Evolutionary conservation across 2,113 vertebrate genomes (phyloP), one percentile per base, ranked within the genome.

Genomic region (Xiphophorus maculatus): DNA sequence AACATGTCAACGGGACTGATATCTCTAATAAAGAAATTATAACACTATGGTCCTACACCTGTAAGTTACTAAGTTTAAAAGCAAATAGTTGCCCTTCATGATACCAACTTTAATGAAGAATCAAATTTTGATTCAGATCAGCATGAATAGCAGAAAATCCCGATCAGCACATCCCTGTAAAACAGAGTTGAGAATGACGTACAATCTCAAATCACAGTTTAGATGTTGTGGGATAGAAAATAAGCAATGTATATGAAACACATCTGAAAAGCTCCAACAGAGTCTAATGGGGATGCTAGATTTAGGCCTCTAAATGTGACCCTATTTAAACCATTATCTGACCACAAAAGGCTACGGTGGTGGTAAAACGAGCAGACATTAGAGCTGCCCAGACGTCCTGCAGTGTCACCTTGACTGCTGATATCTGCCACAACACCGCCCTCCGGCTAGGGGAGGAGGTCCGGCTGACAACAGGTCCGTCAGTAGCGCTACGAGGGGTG

Each of bases 321-420:
- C 82, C 80, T 32, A 2, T 35, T 35, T 17, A 66, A 54, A 22
- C 29, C 58, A 29, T 66, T 84, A 60, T 84, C 63, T 66, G 73
- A 86, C 82, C 84, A 81, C 76, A 79, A 74, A 84, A 85, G 86
- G 80, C 86, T 71, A 87, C 28, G 79, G 73, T 27, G 15, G 67
- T 5, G 74, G 75, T 81, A 76, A 86, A 88, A 75, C 0, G 82
- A 84, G 84, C 78, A 79, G 68, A 82, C 71, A 54, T 40, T 32
- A 35, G 66, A 15, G 40, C 65, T 54, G 75, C 73, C 67, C 70
- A 6, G 15, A 78, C 72, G 11, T 35, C 81, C 80, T 42, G 63
- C 8, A 28, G 85, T 87, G 91, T 91, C 90, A 93, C 91, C 90
- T 93, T 92, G 90, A 79, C 87, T 51, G 79, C 65, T 72, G 88